Base-by-base conservation (phyloP, 2,113 vertebrate species). In the Trematocara variabile region DNA sequence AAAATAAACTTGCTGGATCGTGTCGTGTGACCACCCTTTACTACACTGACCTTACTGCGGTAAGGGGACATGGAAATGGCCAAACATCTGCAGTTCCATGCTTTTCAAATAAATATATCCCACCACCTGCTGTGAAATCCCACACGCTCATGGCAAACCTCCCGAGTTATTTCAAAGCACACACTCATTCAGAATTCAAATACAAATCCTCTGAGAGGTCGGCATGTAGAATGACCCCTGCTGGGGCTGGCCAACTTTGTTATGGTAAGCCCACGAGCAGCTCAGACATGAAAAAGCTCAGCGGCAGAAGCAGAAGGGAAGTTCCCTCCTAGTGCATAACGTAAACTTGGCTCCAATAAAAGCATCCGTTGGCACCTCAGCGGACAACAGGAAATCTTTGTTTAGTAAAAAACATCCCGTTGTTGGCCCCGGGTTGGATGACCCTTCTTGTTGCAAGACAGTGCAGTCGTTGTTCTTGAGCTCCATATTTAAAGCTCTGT, bases 321-420 rank as follows among this genome's bases (percentile, higher is more conserved):
- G 94, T 94, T 92, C 91, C 95, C 93, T 95, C 95, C 95, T 92
- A 92, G 82, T n/a, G 86, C 82, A 84, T 77, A 93, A 92, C 86
- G 88, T 96, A 95, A 95, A 96, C 95, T 95, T 96, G 95, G 95
- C 95, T 96, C 95, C 91, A 95, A 96, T 96, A 96, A 95, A 94
- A 93, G 95, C 93, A 94, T 96, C 94, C 94, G 93, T 95, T 95
- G 95, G 95, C 96, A 96, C 96, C 96, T 96, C 60, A 25, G 82
- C n/a, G 94, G 95, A 96, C 95, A 96, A 96, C 96, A 96, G 95
- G 96, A 96, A 95, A 86, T 89, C 91, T 95, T 94, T 93, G 89
- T 95, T 95, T 96, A 95, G 85, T 30, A 53, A 86, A 95, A 95
- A 95, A 96, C 92, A 95, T 95, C 94, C 95, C 92, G 83, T 92